A percentile compares a stretch with the other conserved stretches of the same genome.
phyloP scores from a whole-genome alignment of 2,113 vertebrate genomes.

The Oryzias celebensis region DNA sequence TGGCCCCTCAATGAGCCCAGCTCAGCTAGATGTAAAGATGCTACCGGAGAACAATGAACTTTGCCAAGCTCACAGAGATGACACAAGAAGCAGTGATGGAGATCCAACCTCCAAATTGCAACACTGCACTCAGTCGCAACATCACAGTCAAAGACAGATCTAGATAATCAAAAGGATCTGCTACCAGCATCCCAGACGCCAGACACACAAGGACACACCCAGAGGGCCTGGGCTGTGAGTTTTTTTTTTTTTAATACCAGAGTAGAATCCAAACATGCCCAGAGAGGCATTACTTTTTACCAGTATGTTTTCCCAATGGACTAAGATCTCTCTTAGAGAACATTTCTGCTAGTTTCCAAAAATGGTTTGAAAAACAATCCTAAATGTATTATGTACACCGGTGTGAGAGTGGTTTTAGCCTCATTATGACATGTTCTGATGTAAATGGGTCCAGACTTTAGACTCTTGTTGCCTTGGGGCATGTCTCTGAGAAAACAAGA shows the following conservation, averaged over 20 bases:
- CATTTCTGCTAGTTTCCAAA: too few relatives aligned
- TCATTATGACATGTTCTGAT: slow-evolving; percentile 32
- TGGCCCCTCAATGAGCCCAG: neutral
- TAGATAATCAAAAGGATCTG: neutral
- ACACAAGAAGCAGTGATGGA: neutral
- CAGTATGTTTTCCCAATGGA: too few relatives aligned
- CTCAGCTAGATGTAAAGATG: neutral
- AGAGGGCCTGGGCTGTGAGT: neutral
- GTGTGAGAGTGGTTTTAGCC: slow-evolving; percentile 23
- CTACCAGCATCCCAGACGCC: neutral
- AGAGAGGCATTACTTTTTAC: too few relatives aligned
- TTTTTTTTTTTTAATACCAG: too few relatives aligned
- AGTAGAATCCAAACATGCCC: too few relatives aligned
- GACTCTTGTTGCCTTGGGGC: too few relatives aligned
- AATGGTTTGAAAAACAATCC: too few relatives aligned
- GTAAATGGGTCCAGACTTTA: slow-evolving; percentile 2
- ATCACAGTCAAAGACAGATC: neutral
- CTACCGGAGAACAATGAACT: neutral
- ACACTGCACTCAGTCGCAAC: neutral
- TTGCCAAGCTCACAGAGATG: neutral
- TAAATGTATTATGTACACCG: too few relatives aligned
- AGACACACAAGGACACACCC: neutral
- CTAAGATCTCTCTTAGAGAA: too few relatives aligned
- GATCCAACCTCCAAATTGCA: too few relatives aligned
- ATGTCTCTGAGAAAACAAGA: too few relatives aligned